These are phyloP conservation scores for Galerucella nymphaeae DNA, from an alignment of 2,888 invertebrate species.

Conservation along the genomic window DNA sequence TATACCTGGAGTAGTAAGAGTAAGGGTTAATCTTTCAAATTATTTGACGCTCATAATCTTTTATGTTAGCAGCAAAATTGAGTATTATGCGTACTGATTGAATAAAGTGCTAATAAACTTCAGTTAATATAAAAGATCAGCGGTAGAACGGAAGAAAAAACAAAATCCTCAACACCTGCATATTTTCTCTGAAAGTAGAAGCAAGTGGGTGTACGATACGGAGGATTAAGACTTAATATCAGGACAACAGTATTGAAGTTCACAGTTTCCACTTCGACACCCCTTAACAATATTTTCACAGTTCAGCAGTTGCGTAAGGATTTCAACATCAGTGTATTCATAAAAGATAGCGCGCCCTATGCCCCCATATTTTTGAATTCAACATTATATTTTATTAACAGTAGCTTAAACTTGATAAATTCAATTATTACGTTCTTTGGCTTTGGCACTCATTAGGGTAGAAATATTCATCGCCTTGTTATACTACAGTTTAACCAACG, in stretches of 20 bases:
- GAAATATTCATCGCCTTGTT: background rate
- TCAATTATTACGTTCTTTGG: slow-evolving; percentile 29
- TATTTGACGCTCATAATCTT: too few relatives aligned
- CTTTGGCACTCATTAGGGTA: slow-evolving; percentile 10
- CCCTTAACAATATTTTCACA: slow-evolving; percentile 58
- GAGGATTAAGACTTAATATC: slow-evolving; percentile 51
- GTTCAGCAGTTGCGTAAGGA: slow-evolving; percentile 55
- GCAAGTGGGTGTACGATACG: slow-evolving; percentile 36
- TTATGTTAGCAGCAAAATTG: too few relatives aligned
- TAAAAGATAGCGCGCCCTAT: slow-evolving; percentile 37
- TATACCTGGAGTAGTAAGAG: too few relatives aligned
- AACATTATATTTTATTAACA: slow-evolving; percentile 41
- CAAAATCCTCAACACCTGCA: slow-evolving; percentile 44
- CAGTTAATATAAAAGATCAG: background rate
- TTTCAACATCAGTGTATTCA: slow-evolving; percentile 37
- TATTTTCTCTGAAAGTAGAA: slow-evolving; percentile 36
- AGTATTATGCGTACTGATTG: background rate
- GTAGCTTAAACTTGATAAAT: slow-evolving; percentile 42
- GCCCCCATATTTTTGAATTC: slow-evolving; percentile 27
- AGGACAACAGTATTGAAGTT: slow-evolving; percentile 52
- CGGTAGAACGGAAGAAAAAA: slow-evolving; percentile 14
- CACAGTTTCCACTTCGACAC: slow-evolving; percentile 56
- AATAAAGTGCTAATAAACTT: background rate
- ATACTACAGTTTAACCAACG: too few relatives aligned
- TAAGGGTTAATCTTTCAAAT: too few relatives aligned